Percentiles rank a stretch among this genome's conserved stretches.
phyloP scores from a whole-genome alignment of 2,888 invertebrate genomes.

The Drosophila koepferae region DNA sequence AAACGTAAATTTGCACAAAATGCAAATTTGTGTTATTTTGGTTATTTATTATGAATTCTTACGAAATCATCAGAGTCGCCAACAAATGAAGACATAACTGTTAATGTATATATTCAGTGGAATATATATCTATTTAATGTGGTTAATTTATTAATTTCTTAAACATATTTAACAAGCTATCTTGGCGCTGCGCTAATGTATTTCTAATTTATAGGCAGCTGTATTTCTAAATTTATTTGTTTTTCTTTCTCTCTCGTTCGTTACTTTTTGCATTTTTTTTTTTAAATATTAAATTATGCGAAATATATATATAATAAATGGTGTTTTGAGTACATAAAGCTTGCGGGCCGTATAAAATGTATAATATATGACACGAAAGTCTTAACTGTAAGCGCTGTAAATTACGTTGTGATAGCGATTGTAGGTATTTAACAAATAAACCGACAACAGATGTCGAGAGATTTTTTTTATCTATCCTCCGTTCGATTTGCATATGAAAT shows the following conservation, averaged over 20 bases:
- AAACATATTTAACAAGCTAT: slow-evolving; percentile 13
- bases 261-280: slow-evolving; percentile 66
- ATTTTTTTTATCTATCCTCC: slow-evolving; percentile 54
- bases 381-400: slow-evolving; percentile 74
- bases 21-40: slow-evolving; percentile 41
- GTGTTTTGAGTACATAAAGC: slow-evolving; percentile 45
- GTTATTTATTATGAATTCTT: slow-evolving; percentile 46
- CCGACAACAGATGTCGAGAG: slow-evolving; percentile 17
- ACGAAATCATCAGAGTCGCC: slow-evolving; percentile 22
- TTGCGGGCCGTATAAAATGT: slow-evolving; percentile 64
- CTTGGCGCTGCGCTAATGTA: slow-evolving; percentile 31
- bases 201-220: slow-evolving; percentile 40
- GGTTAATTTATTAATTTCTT: slow-evolving; percentile 57
- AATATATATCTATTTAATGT: slow-evolving; percentile 46
- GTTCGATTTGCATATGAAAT: slow-evolving; percentile 69
- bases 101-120: slow-evolving; percentile 47
- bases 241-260: slow-evolving; percentile 9
- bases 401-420: slow-evolving; percentile 59
- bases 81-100: slow-evolving; percentile 69
- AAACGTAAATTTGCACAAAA: slow-evolving; percentile 54
- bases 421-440: slow-evolving; percentile 56
- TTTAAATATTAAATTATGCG: slow-evolving; percentile 68
- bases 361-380: slow-evolving; percentile 63
- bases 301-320: slow-evolving; percentile 36
- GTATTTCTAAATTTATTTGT: slow-evolving; percentile 28